Percentiles rank a stretch among this genome's conserved stretches.
Evolutionary conservation across 2,113 vertebrate genomes (phyloP).

Genomic region (Pedetes capensis): DNA sequence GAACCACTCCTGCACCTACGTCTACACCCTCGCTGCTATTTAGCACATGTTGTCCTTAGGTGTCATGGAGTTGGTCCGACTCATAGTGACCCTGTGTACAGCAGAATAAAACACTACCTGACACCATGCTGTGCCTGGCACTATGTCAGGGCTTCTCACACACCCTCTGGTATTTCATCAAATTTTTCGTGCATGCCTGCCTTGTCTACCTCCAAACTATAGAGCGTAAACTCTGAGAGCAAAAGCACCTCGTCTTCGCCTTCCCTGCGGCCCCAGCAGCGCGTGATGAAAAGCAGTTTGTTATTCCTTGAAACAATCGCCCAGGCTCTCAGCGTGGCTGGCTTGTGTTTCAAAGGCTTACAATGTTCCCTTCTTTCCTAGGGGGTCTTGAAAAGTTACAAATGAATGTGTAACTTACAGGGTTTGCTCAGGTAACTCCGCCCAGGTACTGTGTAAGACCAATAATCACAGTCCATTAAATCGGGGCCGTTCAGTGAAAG

Average conservation of each 20-base stretch:
- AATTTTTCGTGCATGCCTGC: not conserved
- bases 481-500: slow-evolving; percentile 15
- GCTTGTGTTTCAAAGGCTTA: slow-evolving; percentile 73
- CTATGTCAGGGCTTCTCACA: too few relatives aligned
- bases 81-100: too few relatives aligned
- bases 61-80: too few relatives aligned
- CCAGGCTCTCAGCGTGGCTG: slow-evolving; percentile 43
- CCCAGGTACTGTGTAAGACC: slow-evolving; percentile 57
- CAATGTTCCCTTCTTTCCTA: slow-evolving; percentile 80
- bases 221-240: slow-evolving; percentile 35
- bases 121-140: too few relatives aligned
- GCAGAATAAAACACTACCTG: too few relatives aligned
- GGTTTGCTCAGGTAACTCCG: slow-evolving; percentile 73
- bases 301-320: slow-evolving; percentile 49
- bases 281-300: slow-evolving; percentile 43
- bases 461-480: slow-evolving; percentile 72
- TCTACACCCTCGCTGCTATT: not conserved
- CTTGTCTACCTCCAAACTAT: slow-evolving; percentile 2
- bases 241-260: not conserved
- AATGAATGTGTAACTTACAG: slow-evolving; percentile 83
- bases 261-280: not conserved
- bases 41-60: too few relatives aligned
- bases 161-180: not conserved
- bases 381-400: slow-evolving; percentile 74
- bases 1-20: not conserved